phyloP scores from a whole-genome alignment of 2,888 invertebrate species.

The Scrobipalpa atriplicella region DNA sequence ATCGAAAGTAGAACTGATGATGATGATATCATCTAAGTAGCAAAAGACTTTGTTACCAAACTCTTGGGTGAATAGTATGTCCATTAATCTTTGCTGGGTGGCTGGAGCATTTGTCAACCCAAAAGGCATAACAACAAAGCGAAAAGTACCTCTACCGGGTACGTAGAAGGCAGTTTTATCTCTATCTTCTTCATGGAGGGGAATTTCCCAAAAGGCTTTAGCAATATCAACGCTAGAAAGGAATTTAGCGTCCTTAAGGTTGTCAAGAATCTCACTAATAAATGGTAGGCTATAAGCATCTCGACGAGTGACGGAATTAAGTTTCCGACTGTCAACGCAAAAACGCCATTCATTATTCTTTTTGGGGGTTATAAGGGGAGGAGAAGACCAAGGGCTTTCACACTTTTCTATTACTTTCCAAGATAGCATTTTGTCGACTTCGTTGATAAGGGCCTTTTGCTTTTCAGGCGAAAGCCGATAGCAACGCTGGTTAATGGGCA shows the following conservation, averaged over 20 bases:
- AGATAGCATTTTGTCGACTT: constrained; percentile 38
- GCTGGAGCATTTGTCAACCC: constrained; percentile 35
- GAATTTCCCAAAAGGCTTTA: no score
- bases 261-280: no score
- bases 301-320: neutral
- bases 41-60: constrained; percentile 30
- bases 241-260: no score
- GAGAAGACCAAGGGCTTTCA: constrained; percentile 37
- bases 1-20: constrained; percentile 11
- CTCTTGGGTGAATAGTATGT: constrained; percentile 27
- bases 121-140: neutral
- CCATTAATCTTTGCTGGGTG: constrained; percentile 24
- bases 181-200: no score
- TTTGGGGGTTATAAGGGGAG: constrained; percentile 31
- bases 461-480: constrained; percentile 41
- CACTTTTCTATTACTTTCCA: constrained; percentile 34
- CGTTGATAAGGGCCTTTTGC: constrained; percentile 32
- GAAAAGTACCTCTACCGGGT: neutral
- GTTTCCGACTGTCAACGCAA: neutral
- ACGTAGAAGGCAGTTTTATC: constrained; percentile 24
- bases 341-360: constrained; percentile 34
- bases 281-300: constrained; percentile 8
- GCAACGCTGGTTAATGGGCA: constrained; percentile 39
- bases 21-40: constrained; percentile 38
- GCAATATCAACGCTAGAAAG: no score